These are phyloP conservation scores for Notechis scutatus DNA, from an alignment of 2,113 vertebrate genomes.

Conservation along the genomic window DNA sequence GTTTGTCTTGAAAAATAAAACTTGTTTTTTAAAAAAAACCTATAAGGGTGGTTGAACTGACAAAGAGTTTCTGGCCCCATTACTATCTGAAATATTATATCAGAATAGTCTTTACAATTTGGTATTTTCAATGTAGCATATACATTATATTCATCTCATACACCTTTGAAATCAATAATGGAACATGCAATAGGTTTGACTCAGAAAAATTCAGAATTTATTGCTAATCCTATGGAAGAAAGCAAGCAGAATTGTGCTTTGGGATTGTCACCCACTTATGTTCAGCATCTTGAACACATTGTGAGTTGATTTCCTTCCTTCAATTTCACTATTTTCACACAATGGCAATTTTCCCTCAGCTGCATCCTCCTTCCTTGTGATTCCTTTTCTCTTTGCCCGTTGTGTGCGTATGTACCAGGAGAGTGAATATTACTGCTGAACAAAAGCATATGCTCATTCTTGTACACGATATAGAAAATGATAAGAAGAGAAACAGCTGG, in stretches of 20 bases:
- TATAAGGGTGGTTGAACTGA: not conserved
- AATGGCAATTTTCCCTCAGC: slow-evolving; percentile 51
- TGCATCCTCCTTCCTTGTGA: slow-evolving; percentile 46
- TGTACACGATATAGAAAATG: slow-evolving; percentile 50
- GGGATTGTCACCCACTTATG: slow-evolving; percentile 15
- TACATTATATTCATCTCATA: not conserved
- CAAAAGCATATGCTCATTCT: slow-evolving; percentile 54
- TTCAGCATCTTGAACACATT: slow-evolving; percentile 38
- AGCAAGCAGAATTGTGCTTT: not conserved
- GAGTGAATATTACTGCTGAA: slow-evolving; percentile 42
- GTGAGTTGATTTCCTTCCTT: slow-evolving; percentile 40
- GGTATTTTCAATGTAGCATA: not conserved
- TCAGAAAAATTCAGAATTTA: not conserved
- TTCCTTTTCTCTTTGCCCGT: slow-evolving; percentile 4
- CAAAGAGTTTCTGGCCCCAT: not conserved
- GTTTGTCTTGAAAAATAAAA: too few relatives aligned
- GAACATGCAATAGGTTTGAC: not conserved
- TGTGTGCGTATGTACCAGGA: not conserved
- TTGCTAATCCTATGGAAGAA: not conserved
- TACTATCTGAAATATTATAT: not conserved
- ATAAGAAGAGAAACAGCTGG: slow-evolving; percentile 58
- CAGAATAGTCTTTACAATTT: not conserved
- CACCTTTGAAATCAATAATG: not conserved
- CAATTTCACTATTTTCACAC: slow-evolving; percentile 50
- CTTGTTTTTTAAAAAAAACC: too few relatives aligned